Evolutionary conservation across 2,797 vertebrate species (phyloP), one percentile per base, ranked within the genome.

Genomic region (Percopsis omiscomaycus): DNA sequence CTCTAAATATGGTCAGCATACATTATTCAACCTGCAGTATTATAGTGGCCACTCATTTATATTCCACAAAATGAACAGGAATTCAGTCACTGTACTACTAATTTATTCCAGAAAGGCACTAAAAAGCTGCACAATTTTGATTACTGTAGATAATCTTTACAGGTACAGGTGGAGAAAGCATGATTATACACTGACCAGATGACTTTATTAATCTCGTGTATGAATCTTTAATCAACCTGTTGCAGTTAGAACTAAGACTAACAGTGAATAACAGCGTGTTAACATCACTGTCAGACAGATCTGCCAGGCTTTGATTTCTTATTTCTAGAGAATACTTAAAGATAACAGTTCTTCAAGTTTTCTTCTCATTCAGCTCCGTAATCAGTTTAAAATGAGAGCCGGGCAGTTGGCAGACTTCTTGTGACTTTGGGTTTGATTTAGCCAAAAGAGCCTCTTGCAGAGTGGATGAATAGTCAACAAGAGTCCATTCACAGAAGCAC

Each of bases 301-400:
- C 73, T 55, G 42, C 59, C 52, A 69, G 50, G 52, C 64, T 58
- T 55, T 61, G 52, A 66, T 47, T 64, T 64, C 60, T 66, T 42
- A 9, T 62, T 80, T 51, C 46, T 30, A 42, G 51, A 68, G 68
- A 60, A 69, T 61, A 71, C 68, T 71, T 66, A 61, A 69, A 74
- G 78, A 83, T 86, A 82, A 82, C 79, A 78, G 68, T 69, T 70
- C 68, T 66, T 69, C 59, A 65, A 62, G 59, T 28, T 67, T 59
- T 46, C 49, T 55, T 52, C 58, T 9, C 1, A 29, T 68, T 78
- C 66, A 5, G 10, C 71, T 68, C 73, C 69, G 59, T 81, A 84
- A 87, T 91, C 86, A 82, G 79, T 85, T 88, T 81, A 57, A 85
- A 91, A 88, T 80, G 75, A 83, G 78, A 84, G 75, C 78, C 49